These are phyloP conservation scores for Synaphobranchus kaupii DNA, from an alignment of 2,797 vertebrate species.

Conservation along the genomic window DNA sequence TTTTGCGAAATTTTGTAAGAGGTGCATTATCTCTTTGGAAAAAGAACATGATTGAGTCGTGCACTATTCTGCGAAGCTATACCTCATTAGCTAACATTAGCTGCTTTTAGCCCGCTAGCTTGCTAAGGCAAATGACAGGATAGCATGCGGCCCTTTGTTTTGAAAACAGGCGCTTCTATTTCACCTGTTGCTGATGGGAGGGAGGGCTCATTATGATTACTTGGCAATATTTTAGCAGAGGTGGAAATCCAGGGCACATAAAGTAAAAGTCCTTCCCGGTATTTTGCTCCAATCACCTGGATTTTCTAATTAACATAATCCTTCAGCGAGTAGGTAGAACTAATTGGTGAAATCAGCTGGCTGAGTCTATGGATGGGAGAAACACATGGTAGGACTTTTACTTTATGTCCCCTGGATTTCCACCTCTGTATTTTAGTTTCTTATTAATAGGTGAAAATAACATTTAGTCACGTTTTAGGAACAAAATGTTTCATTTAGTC, in stretches of 20 bases:
- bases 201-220: conserved; percentile 46
- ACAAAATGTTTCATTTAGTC: background rate
- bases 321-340: too few relatives aligned
- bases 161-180: conserved; percentile 55
- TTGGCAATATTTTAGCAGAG: background rate
- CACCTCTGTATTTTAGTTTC: background rate
- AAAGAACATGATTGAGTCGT: background rate
- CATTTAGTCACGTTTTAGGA: background rate
- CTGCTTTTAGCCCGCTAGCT: background rate
- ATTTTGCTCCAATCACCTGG: too few relatives aligned
- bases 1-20: background rate
- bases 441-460: too few relatives aligned
- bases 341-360: too few relatives aligned
- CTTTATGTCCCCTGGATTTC: too few relatives aligned
- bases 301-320: too few relatives aligned
- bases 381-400: too few relatives aligned
- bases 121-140: conserved; percentile 50
- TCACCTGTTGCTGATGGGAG: conserved; percentile 61
- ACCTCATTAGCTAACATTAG: conserved; percentile 2
- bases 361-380: too few relatives aligned
- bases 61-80: background rate
- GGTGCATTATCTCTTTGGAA: background rate
- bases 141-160: conserved; percentile 57
- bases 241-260: too few relatives aligned
- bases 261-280: too few relatives aligned